Percentiles rank a stretch among this genome's conserved stretches.
Conservation (phyloP, 2,888 invertebrate genomes). For the Thelaira solivaga region DNA sequence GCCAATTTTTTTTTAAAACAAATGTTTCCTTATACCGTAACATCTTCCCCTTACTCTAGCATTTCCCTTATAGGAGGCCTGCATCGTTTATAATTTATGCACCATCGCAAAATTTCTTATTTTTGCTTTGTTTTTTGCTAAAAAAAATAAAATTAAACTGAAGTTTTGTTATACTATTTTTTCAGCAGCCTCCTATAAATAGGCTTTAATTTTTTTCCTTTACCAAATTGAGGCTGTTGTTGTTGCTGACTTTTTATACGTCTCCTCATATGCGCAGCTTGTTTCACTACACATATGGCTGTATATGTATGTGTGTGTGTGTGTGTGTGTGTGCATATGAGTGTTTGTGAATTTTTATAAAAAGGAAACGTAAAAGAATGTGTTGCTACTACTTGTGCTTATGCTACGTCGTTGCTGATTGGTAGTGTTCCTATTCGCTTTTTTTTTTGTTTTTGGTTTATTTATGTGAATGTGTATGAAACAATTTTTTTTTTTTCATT, state of each 20-base stretch:
- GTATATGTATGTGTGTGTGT: background rate
- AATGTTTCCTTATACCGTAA: constrained; percentile 13
- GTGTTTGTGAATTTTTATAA: constrained; percentile 23
- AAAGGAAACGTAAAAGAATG: constrained; percentile 60
- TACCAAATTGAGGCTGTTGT: background rate
- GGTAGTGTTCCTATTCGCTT: constrained; percentile 61
- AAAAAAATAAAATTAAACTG: constrained; percentile 26
- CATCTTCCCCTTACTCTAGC: background rate
- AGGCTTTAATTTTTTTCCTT: constrained; percentile 53
- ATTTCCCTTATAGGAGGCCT: constrained; percentile 23
- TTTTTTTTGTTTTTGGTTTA: constrained; percentile 10
- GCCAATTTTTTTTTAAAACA: background rate
- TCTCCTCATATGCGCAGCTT: constrained; percentile 42
- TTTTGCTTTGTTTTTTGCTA: constrained; percentile 32
- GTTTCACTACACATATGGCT: background rate
- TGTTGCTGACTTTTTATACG: background rate
- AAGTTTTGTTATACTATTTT: constrained; percentile 47
- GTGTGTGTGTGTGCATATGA: constrained; percentile 18
- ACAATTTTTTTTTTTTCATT: constrained; percentile 6
- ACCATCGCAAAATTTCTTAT: constrained; percentile 21
- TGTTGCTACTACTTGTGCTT: constrained; percentile 46
- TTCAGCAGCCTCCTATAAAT: constrained; percentile 56
- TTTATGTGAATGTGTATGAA: background rate
- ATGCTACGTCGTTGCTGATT: constrained; percentile 58
- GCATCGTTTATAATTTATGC: constrained; percentile 56